These are phyloP conservation scores for Nephrotoma appendiculata DNA, from an alignment of 2,888 invertebrate genomes.

Conservation along the genomic window DNA sequence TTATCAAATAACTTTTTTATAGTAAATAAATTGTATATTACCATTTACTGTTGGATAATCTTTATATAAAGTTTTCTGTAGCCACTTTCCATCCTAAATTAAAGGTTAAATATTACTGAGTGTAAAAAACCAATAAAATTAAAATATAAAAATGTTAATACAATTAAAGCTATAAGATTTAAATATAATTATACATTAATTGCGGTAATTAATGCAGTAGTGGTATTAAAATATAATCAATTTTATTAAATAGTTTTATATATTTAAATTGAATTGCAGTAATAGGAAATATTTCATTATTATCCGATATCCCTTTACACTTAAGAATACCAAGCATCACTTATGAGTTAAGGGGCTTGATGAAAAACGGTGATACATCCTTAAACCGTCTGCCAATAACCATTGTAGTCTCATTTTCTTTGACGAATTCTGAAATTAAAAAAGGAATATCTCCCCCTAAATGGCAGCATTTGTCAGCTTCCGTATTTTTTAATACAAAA, in stretches of 20 bases:
- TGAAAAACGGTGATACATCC: neutral
- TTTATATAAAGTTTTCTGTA: neutral
- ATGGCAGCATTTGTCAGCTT: neutral
- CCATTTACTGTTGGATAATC: neutral
- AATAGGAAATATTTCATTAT: neutral
- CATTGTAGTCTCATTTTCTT: neutral
- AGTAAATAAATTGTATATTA: neutral
- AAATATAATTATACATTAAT: neutral
- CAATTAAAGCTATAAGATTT: neutral
- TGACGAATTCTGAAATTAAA: neutral
- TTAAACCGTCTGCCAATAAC: neutral
- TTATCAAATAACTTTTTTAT: neutral
- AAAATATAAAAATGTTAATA: neutral
- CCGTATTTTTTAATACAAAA: neutral
- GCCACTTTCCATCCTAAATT: neutral
- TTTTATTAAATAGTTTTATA: neutral
- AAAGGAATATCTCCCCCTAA: neutral
- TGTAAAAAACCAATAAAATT: no score
- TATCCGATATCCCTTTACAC: neutral
- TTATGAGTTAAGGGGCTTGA: neutral
- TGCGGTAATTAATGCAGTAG: neutral
- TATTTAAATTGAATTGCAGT: neutral
- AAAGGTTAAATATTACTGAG: no score
- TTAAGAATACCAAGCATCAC: neutral
- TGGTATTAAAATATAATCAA: neutral